Conservation (phyloP, 2,797 vertebrate species). For the Eulemur coronatus region DNA sequence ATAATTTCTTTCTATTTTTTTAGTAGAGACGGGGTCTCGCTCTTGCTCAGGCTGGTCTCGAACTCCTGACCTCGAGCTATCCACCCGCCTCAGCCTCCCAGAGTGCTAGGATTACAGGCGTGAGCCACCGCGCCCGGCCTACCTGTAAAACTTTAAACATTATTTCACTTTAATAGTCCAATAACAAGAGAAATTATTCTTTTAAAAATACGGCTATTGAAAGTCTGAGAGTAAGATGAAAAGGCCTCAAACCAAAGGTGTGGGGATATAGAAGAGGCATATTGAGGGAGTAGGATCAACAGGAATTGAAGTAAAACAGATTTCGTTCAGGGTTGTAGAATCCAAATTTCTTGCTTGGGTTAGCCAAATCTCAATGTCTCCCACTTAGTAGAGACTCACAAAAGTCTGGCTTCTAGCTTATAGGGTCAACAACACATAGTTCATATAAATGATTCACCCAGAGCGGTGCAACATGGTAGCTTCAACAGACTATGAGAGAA, state of each 20-base stretch:
- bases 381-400: neutral
- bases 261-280: neutral
- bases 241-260: neutral
- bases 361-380: neutral
- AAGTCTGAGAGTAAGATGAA: neutral
- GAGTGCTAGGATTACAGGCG: no score
- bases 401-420: neutral
- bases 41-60: no score
- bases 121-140: no score
- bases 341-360: neutral
- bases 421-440: neutral
- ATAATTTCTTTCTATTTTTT: no score
- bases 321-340: no score
- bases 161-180: neutral
- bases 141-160: neutral
- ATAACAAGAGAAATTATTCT: neutral
- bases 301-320: neutral
- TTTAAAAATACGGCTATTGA: neutral
- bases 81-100: no score
- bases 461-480: neutral
- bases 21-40: no score
- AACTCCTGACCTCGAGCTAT: no score
- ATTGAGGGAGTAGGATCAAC: neutral
- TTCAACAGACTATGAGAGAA: neutral
- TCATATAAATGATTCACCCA: neutral